Evolutionary conservation across 23 tunicate species (phyloP).

Genomic region (Halocynthia aurantium): DNA sequence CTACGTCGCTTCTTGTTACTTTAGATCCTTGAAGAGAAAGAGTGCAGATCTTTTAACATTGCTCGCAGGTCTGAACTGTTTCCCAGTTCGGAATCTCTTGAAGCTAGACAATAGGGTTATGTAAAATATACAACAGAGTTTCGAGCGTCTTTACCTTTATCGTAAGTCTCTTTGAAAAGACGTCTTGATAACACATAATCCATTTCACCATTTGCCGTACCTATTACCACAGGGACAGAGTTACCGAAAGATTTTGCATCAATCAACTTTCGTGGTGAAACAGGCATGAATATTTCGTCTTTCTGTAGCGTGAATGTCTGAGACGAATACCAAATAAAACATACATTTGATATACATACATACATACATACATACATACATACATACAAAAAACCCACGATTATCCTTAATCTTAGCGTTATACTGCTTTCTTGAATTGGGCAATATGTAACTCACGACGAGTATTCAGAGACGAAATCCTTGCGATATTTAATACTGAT

Average conservation of each 20-base stretch:
- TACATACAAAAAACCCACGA: too few relatives aligned
- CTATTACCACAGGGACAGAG: conserved; percentile 53
- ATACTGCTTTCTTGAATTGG: background rate
- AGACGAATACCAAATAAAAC: background rate
- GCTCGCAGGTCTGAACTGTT: too few relatives aligned
- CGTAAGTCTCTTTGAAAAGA: conserved; percentile 19
- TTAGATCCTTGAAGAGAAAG: background rate
- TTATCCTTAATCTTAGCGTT: background rate
- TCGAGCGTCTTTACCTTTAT: conserved; percentile 18
- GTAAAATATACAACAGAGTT: background rate
- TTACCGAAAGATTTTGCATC: conserved; percentile 13
- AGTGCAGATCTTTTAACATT: background rate
- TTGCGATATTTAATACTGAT: background rate
- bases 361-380: too few relatives aligned
- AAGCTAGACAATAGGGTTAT: background rate
- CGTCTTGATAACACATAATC: conserved; percentile 48
- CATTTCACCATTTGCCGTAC: conserved; percentile 58
- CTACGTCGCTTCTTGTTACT: conserved; percentile 6
- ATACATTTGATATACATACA: too few relatives aligned
- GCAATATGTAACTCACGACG: background rate
- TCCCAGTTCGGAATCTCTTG: too few relatives aligned
- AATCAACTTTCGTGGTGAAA: conserved; percentile 4
- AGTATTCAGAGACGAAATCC: background rate
- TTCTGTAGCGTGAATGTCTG: conserved; percentile 31
- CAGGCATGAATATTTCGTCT: conserved; percentile 39